Evolutionary conservation across 2,113 vertebrate species (phyloP).

Genomic region (Notothenia rossii): DNA sequence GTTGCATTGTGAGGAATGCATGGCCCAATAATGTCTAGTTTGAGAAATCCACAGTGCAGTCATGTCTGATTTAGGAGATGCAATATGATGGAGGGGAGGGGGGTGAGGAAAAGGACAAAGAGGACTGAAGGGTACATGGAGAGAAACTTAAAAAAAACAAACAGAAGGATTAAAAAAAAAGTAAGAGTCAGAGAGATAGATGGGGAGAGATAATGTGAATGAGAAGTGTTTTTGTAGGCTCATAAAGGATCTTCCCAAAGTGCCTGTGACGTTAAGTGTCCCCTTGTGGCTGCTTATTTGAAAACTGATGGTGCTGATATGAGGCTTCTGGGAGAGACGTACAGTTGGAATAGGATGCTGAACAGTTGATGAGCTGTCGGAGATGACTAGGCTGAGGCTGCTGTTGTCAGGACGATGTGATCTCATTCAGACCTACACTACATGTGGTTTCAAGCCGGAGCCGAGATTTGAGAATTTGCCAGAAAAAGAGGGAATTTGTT

Average conservation of each 20-base stretch:
- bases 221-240: constrained; percentile 48
- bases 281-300: constrained; percentile 40
- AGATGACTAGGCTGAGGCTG: constrained; percentile 22
- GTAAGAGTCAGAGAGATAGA: constrained; percentile 42
- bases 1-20: constrained; percentile 31
- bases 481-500: constrained; percentile 22
- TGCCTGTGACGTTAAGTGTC: constrained; percentile 43
- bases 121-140: constrained; percentile 11
- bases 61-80: constrained; percentile 56
- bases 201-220: constrained; percentile 56
- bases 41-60: constrained; percentile 40
- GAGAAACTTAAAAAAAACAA: neutral
- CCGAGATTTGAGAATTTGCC: constrained; percentile 27
- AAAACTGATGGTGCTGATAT: constrained; percentile 42
- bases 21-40: constrained; percentile 18
- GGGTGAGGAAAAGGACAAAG: constrained; percentile 57
- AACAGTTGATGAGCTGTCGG: constrained; percentile 69
- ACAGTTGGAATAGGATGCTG: constrained; percentile 40
- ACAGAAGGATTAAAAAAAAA: constrained; percentile 25
- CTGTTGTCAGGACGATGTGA: constrained; percentile 50
- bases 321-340: constrained; percentile 33
- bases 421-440: constrained; percentile 34
- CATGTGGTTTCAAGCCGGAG: constrained; percentile 40
- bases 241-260: constrained; percentile 60
- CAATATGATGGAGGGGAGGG: constrained; percentile 11